Conservation (phyloP, 2,113 vertebrate genomes). For the Erpornis zantholeuca region DNA sequence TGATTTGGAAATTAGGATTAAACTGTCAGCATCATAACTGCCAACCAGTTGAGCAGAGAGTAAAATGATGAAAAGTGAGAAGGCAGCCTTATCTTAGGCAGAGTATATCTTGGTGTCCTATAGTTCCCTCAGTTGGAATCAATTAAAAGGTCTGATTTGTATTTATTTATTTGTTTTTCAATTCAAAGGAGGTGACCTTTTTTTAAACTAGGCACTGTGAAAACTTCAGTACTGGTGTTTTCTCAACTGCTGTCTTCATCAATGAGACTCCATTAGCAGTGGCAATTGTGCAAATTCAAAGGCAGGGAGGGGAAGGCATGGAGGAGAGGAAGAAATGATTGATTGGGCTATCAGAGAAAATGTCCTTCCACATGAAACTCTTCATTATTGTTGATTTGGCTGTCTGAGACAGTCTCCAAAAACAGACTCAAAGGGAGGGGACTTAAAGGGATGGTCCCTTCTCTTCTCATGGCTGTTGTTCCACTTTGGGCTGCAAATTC, state of each 20-base stretch:
- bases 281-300: background rate
- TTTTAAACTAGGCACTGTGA: background rate
- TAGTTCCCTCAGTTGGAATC: background rate
- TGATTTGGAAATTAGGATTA: constrained; percentile 64
- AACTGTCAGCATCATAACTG: constrained; percentile 27
- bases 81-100: constrained; percentile 4
- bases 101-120: background rate
- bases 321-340: background rate
- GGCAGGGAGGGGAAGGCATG: background rate
- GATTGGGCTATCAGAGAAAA: background rate
- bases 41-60: constrained; percentile 37
- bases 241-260: background rate
- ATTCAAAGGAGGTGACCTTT: background rate
- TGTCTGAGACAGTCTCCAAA: background rate
- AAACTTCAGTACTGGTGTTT: background rate
- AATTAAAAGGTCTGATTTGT: background rate
- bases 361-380: background rate
- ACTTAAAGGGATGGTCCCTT: background rate
- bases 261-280: background rate
- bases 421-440: background rate
- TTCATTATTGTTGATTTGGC: background rate
- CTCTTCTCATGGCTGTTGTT: background rate
- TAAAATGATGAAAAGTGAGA: constrained; percentile 48
- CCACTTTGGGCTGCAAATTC: background rate
- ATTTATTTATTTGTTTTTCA: background rate